Evolutionary conservation across 2,113 vertebrate genomes (phyloP).

Genomic region (Corydoras sp.): DNA sequence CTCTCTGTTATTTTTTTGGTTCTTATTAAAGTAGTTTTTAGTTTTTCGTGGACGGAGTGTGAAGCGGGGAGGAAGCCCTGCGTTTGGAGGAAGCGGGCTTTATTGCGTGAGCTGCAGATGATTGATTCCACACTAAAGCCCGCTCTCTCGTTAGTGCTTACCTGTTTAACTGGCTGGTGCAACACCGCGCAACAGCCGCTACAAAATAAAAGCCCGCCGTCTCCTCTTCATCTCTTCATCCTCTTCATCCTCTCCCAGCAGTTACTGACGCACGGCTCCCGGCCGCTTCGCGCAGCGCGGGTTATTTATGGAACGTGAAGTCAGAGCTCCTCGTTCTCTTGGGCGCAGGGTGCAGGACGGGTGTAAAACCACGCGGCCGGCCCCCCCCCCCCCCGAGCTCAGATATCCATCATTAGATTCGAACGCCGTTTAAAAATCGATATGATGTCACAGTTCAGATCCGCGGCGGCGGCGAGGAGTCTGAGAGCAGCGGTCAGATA

Average conservation of each 20-base stretch:
- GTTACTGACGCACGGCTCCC: neutral
- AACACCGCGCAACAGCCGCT: constrained; percentile 9
- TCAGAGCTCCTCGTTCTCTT: neutral
- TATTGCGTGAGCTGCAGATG: constrained; percentile 24
- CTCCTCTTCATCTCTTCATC: neutral
- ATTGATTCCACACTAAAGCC: neutral
- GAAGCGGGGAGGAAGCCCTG: too few relatives aligned
- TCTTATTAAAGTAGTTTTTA: too few relatives aligned
- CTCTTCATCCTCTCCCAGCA: neutral
- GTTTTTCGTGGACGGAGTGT: too few relatives aligned
- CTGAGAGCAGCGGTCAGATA: too few relatives aligned
- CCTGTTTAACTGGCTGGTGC: constrained; percentile 21
- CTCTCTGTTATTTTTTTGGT: too few relatives aligned
- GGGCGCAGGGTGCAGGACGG: neutral
- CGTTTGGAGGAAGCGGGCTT: neutral
- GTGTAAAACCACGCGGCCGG: too few relatives aligned
- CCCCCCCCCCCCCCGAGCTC: too few relatives aligned
- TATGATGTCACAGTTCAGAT: too few relatives aligned
- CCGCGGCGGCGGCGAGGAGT: too few relatives aligned
- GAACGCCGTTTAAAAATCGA: too few relatives aligned
- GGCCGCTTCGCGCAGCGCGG: neutral
- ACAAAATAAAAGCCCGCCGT: too few relatives aligned
- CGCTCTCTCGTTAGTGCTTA: neutral
- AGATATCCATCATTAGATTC: too few relatives aligned
- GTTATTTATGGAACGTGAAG: neutral